Base-by-base conservation (phyloP, 2,113 vertebrate species). In the Thunnus maccoyii region DNA sequence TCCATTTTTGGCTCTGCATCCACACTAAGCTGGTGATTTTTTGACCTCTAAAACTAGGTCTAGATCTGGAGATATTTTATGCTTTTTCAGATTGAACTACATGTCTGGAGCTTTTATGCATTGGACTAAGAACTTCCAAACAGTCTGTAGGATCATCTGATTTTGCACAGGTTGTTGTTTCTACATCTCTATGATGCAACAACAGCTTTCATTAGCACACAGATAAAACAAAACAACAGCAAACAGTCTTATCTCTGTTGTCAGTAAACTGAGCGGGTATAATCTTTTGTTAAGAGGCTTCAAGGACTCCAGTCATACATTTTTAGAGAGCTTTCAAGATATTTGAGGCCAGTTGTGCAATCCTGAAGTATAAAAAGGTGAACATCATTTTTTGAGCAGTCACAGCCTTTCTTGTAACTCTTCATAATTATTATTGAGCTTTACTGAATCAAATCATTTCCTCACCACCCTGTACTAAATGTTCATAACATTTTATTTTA, bases 211-310 rank as follows among this genome's bases (percentile, higher is more conserved):
- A 25, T 54, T 16, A 30, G 20, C n/a, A 54, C 70, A 69, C 15
- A 36, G 16, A 36, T 27, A 12, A 66, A 36, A 78, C 22, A 47
- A 58, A 62, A 30, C 20, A 58, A 11, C 41, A 57, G 69, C 72
- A 44, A 52, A 14, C 61, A n/a, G 22, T 17, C 41, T 68, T 64
- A 67, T 68, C 55, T 78, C 20, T 41, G 10, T 22, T 30, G n/a
- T 78, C 60, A 55, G 73, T 81, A 32, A 63, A 54, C 9, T 17
- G 63, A 78, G 55, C 55, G 63, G 48, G 46, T 50, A 78, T 80
- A 63, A 81, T 71, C 77, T 78, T 66, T 47, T 72, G 47, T 56
- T 54, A 61, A 77, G 46, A 77, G 36, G 78, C n/a, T 62, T 79
- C 4, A 52, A 69, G 50, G 10, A 75, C 36, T 72, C 27, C 18